Evolutionary conservation across 2,113 vertebrate genomes (phyloP).

Genomic region (Stigmatopora argus): DNA sequence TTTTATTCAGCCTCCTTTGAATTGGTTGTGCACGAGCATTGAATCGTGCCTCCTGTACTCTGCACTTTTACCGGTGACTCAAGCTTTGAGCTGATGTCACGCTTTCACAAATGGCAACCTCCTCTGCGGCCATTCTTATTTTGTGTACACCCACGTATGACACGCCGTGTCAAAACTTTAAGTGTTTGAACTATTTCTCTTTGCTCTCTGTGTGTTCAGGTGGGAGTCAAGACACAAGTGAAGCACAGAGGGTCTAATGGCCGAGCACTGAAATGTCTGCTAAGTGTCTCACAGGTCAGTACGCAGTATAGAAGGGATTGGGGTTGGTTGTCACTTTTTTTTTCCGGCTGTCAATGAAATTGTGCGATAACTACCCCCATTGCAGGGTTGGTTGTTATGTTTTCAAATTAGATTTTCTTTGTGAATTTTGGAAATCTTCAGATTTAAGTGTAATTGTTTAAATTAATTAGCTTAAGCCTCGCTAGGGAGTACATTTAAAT

Average conservation of each 20-base stretch:
- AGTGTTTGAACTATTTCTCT: background rate
- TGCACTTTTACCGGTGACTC: constrained; percentile 16
- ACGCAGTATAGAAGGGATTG: too few species aligned
- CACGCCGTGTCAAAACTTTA: background rate
- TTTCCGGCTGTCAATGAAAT: too few species aligned
- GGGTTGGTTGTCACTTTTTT: too few species aligned
- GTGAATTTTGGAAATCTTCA: too few species aligned
- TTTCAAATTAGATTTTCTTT: too few species aligned
- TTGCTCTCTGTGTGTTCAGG: constrained; percentile 34
- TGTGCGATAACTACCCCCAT: too few species aligned
- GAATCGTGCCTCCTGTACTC: constrained; percentile 2
- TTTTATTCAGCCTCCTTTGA: constrained; percentile 28
- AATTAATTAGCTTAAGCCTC: too few species aligned
- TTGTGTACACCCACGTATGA: background rate
- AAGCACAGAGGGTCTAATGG: constrained; percentile 7
- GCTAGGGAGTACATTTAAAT: too few species aligned
- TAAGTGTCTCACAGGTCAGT: constrained; percentile 47
- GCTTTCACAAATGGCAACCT: background rate
- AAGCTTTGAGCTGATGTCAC: constrained; percentile 6
- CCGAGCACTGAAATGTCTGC: constrained; percentile 43
- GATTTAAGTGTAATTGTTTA: too few species aligned
- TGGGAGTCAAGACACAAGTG: constrained; percentile 16
- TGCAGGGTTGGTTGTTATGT: too few species aligned
- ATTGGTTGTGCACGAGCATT: constrained; percentile 15
- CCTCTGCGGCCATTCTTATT: background rate